These are phyloP conservation scores for Acanthoscelides obtectus DNA, from an alignment of 2,888 invertebrate species.

Conservation along the genomic window DNA sequence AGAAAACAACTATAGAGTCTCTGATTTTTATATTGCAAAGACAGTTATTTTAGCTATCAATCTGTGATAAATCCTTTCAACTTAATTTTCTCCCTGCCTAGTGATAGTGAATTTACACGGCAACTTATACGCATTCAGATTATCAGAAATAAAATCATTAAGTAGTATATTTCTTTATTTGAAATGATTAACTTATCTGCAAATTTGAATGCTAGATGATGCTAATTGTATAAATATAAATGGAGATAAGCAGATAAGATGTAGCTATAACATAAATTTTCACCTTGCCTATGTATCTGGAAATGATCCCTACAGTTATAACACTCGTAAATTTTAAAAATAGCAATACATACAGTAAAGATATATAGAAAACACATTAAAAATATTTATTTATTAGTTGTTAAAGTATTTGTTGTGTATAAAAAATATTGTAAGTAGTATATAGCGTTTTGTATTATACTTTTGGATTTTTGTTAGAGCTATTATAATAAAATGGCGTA, in stretches of 20 bases:
- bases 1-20: constrained; percentile 11
- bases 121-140: neutral
- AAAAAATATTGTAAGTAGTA: constrained; percentile 41
- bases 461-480: constrained; percentile 49
- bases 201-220: neutral
- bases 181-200: neutral
- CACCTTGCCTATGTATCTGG: constrained; percentile 1
- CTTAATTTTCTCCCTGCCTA: neutral
- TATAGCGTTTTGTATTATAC: constrained; percentile 47
- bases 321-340: constrained; percentile 20
- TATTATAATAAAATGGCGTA: constrained; percentile 49
- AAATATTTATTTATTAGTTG: constrained; percentile 23
- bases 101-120: neutral
- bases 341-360: constrained; percentile 25
- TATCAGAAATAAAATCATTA: neutral
- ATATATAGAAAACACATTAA: constrained; percentile 21
- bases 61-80: constrained; percentile 1
- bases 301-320: neutral
- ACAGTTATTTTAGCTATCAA: constrained; percentile 4
- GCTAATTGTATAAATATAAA: neutral
- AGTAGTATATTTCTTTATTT: neutral
- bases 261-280: constrained; percentile 1
- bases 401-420: constrained; percentile 43
- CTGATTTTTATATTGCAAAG: neutral
- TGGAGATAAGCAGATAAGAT: neutral